These are phyloP conservation scores for Ridgeia piscesae DNA, from an alignment of 1,140 invertebrate species.

Conservation along the genomic window DNA sequence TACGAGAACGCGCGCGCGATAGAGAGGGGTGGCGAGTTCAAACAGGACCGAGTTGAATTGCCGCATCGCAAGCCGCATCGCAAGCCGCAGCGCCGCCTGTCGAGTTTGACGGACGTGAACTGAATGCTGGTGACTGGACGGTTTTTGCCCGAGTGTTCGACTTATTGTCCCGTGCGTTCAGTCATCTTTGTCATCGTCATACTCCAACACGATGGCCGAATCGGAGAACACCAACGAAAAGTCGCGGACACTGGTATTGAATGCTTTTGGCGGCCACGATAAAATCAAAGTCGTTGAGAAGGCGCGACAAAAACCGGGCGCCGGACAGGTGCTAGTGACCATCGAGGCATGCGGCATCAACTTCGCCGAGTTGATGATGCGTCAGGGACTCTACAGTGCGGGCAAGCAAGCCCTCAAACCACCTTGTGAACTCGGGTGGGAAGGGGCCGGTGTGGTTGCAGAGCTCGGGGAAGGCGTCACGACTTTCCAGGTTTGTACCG, in stretches of 20 bases:
- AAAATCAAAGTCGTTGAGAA: slow-evolving; percentile 43
- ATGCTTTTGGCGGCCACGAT: slow-evolving; percentile 43
- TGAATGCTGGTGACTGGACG: neutral
- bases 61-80: no score
- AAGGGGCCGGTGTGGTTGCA: slow-evolving; percentile 57
- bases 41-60: neutral
- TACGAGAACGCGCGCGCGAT: no score
- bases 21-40: neutral
- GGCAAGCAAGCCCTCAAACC: slow-evolving; percentile 36
- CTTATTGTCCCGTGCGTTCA: neutral
- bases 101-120: neutral
- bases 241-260: slow-evolving; percentile 33
- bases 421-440: slow-evolving; percentile 60
- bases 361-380: slow-evolving; percentile 59
- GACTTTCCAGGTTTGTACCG: slow-evolving; percentile 61
- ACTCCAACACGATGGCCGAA: slow-evolving; percentile 2
- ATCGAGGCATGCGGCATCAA: slow-evolving; percentile 48
- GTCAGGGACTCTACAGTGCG: slow-evolving; percentile 55
- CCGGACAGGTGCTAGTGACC: slow-evolving; percentile 30
- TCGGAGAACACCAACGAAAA: neutral
- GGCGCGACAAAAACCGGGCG: slow-evolving; percentile 30
- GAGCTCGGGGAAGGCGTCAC: slow-evolving; percentile 51
- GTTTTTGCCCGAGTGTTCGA: neutral
- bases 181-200: neutral
- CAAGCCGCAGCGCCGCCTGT: neutral